A percentile compares a stretch with the other conserved stretches of the same genome.
Evolutionary conservation across 2,113 vertebrate species (phyloP).

Genomic region (Myotis yumanensis): DNA sequence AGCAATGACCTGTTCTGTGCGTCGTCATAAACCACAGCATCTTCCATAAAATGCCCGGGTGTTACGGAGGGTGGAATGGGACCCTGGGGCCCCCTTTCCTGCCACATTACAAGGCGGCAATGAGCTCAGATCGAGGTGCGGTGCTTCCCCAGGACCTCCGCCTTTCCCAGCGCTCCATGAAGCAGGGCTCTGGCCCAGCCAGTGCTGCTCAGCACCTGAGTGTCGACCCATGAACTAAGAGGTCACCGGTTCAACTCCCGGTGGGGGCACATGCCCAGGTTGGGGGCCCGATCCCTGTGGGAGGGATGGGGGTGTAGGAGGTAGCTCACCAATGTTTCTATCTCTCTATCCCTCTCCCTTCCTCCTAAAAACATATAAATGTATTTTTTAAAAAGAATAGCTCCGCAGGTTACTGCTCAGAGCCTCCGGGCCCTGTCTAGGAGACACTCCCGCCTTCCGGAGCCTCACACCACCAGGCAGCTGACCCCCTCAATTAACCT

Average conservation of each 20-base stretch:
- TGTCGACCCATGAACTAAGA: too few species aligned
- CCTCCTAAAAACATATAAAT: too few species aligned
- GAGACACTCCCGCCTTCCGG: neutral
- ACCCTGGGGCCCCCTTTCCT: slow-evolving; percentile 58
- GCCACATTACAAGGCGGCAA: slow-evolving; percentile 58
- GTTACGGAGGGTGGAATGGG: slow-evolving; percentile 12
- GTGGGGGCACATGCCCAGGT: too few species aligned
- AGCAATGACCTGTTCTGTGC: slow-evolving; percentile 78
- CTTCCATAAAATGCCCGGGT: slow-evolving; percentile 47
- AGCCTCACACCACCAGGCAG: neutral
- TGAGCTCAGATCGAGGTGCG: slow-evolving; percentile 66
- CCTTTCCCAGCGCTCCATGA: neutral
- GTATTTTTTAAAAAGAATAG: too few species aligned
- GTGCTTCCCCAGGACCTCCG: neutral
- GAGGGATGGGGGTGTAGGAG: too few species aligned
- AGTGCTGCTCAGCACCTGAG: too few species aligned
- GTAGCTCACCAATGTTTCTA: too few species aligned
- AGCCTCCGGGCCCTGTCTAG: neutral
- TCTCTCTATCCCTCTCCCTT: too few species aligned
- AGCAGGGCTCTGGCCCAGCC: too few species aligned
- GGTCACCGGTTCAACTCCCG: too few species aligned
- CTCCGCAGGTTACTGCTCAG: neutral
- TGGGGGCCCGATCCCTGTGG: too few species aligned
- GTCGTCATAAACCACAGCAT: slow-evolving; percentile 70
- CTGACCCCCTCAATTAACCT: fast-evolving